Base-by-base conservation (phyloP, 2,113 vertebrate species). In the Xiphias gladius region DNA sequence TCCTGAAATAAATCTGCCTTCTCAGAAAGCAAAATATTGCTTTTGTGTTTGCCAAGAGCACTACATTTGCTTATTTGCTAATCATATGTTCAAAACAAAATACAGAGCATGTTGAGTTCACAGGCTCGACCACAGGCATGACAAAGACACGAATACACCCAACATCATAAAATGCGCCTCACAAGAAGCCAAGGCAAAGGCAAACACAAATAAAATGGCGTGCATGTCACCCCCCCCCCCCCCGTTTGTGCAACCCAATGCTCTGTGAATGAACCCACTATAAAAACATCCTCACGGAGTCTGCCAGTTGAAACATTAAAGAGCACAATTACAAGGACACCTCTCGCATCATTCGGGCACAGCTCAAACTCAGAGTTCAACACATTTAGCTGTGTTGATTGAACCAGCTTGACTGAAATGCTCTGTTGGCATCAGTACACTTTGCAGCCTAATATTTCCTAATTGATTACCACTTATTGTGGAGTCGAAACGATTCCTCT, bases 121-220 rank as follows among this genome's bases (percentile, higher is more conserved):
- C 81, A 84, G 80, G 75, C 79, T 64, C 7, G 10, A 82, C 91
- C 87, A 24, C 88, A 94, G 82, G 86, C 90, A 84, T 84, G 86
- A 85, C 85, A 86, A 87, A 88, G 84, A 84, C 52, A 92, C 86
- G 76, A 87, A 88, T 92, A 91, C 63, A 83, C 76, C 71, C 89
- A 82, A 77, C 69, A 73, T 91, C 85, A 71, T 88, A 92, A 94
- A 94, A 82, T 17, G 58, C 17, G 72, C 73, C 89, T 89, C 86
- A 86, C 90, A 92, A 84, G 86, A 89, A 86, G 84, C 86, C 90
- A 91, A 91, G 55, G 86, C 82, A 79, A 85, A 83, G 87, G 80
- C 86, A 89, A 93, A 93, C 90, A 93, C 79, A 91, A 84, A 90
- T 89, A 86, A 87, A 91, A 90, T 88, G 71, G 87, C 71, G 76